Percentiles rank a stretch among this genome's conserved stretches.
Conservation (phyloP, 2,797 vertebrate genomes). For the Prionace glauca region DNA sequence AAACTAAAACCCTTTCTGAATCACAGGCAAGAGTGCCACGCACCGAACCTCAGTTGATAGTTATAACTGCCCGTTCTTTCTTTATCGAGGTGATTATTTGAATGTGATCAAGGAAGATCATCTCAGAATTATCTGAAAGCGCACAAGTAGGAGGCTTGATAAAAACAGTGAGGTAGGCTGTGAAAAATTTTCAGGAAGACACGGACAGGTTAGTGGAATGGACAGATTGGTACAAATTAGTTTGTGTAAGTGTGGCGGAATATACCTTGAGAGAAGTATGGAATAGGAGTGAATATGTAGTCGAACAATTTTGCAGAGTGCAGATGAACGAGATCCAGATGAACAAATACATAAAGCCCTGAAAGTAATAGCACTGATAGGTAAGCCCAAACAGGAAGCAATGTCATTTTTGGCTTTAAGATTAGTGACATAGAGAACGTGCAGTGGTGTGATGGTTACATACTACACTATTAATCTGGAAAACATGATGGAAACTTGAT, state of each 20-base stretch:
- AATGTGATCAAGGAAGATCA: neutral
- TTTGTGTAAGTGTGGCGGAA: neutral
- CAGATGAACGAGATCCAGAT: neutral
- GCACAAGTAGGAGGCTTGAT: neutral
- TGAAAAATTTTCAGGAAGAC: neutral
- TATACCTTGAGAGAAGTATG: neutral
- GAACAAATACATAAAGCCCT: neutral
- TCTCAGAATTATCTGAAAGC: neutral
- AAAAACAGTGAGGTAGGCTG: neutral
- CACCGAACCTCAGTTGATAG: neutral
- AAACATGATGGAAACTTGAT: neutral
- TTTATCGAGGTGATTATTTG: neutral
- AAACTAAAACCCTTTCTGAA: neutral
- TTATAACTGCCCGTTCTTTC: neutral
- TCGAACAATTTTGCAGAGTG: neutral
- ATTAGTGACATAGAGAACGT: neutral
- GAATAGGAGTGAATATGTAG: neutral
- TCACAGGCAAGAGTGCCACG: neutral
- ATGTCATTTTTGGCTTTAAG: neutral
- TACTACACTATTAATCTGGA: neutral
- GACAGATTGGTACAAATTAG: neutral
- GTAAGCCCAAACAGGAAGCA: neutral
- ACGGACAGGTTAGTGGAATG: neutral
- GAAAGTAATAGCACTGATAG: neutral
- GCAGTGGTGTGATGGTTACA: neutral